phyloP scores from a whole-genome alignment of 2,797 vertebrate genomes.

The Aldrovandia affinis region DNA sequence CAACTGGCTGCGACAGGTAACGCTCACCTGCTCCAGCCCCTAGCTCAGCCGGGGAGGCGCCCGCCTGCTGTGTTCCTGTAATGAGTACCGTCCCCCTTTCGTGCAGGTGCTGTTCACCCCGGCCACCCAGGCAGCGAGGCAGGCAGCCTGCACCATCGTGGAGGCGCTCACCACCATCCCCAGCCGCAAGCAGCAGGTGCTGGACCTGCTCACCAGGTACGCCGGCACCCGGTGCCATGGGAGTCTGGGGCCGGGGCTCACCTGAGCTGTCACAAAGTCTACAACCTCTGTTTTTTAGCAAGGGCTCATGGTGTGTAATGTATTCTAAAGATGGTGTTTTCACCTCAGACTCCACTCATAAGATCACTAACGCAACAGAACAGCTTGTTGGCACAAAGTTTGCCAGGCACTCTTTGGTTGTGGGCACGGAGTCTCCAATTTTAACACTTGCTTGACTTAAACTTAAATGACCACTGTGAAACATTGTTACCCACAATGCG shows the following conservation, averaged over 20 bases:
- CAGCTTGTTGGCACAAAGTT: too few relatives aligned
- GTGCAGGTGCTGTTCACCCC: constrained; percentile 94
- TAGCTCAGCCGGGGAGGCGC: background rate
- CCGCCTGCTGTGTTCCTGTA: constrained; percentile 15
- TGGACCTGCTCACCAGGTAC: constrained; percentile 97
- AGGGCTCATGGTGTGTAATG: background rate
- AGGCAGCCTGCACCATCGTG: constrained; percentile 96
- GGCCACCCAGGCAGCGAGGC: constrained; percentile 94
- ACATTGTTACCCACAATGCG: too few relatives aligned
- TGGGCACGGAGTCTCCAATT: too few relatives aligned
- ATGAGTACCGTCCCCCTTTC: background rate
- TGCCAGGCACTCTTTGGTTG: too few relatives aligned
- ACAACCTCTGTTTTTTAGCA: too few relatives aligned
- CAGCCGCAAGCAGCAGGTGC: constrained; percentile 95
- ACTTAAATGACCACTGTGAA: too few relatives aligned
- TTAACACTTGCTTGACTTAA: too few relatives aligned
- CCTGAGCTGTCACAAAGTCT: too few relatives aligned
- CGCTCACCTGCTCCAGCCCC: background rate
- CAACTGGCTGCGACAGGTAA: constrained; percentile 96
- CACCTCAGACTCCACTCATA: too few relatives aligned
- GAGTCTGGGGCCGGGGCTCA: too few relatives aligned
- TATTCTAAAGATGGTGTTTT: background rate
- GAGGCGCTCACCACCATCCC: constrained; percentile 94
- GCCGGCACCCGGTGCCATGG: background rate
- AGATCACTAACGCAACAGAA: background rate